Evolutionary conservation across 2,888 invertebrate species (phyloP), one percentile per base, ranked within the genome.

Genomic region (Agonopterix subpropinquella): DNA sequence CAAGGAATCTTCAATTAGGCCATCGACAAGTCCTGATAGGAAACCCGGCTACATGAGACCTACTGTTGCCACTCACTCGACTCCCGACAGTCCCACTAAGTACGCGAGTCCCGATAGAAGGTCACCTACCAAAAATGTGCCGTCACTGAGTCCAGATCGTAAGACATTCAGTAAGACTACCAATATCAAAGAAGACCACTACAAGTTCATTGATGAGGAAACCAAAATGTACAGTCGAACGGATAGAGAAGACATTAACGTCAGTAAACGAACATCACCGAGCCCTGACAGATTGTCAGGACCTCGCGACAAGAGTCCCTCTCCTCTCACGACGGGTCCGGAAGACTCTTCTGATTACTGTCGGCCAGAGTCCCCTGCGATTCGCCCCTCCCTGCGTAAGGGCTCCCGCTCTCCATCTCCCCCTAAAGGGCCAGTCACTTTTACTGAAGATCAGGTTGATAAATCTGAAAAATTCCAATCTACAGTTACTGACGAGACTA

Each of bases 141-240:
- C 56, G 15, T 50, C 64, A 43, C 52, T 59, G 35, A 73, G 61
- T 43, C 67, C 72, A 37, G 72, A 73, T 36, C 61, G 59, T 15
- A 65, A 58, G 44, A 51, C 50, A 11, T 49, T 60, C 36, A 53
- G 51, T 2, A 67, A 59, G 54, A 60, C 61, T 1, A 64, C 55
- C 11, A 70, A 67, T 54, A 45, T 70, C 4, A 72, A 69, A 51
- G 67, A 81, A 58, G 77, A 84, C 47, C 77, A 83, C 52, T 80
- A 81, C 48, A 80, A 69, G 56, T 83, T 83, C 53, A 72, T 85
- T 45, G 82, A 83, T 41, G 85, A 83, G 61, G 84, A 86, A 73
- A 83, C 81, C 39, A 85, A 85, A 68, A 71, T 73, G 67, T 78
- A 77, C 47, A 70, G 73, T 28, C 70, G 62, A 8, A 61, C 47